Conservation (phyloP, 2,888 invertebrate genomes). For the Plusia festucae region DNA sequence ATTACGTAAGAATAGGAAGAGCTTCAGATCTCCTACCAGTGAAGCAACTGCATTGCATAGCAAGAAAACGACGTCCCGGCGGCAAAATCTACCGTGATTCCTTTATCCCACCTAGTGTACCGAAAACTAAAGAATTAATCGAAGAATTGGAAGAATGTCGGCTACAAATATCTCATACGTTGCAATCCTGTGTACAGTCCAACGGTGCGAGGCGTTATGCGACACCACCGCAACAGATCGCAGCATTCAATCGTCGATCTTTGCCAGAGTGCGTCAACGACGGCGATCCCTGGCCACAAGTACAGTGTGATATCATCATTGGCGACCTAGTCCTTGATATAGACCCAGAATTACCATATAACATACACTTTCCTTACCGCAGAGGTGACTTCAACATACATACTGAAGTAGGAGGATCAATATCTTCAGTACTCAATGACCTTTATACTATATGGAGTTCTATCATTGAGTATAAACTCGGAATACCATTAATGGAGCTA, state of each 20-base stretch:
- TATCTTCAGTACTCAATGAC: constrained; percentile 95
- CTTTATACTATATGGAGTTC: constrained; percentile 96
- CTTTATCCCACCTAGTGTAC: constrained; percentile 91
- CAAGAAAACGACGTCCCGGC: constrained; percentile 90
- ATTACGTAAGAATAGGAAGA: constrained; percentile 96
- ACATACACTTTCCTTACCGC: constrained; percentile 96
- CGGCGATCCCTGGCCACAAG: constrained; percentile 90
- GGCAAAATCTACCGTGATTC: constrained; percentile 90
- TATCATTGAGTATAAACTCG: constrained; percentile 93
- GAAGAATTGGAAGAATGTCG: constrained; percentile 96
- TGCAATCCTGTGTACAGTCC: constrained; percentile 96
- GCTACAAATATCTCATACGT: constrained; percentile 94
- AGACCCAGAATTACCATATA: constrained; percentile 92
- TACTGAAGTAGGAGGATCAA: constrained; percentile 94
- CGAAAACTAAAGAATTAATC: constrained; percentile 91
- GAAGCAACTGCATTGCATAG: constrained; percentile 95
- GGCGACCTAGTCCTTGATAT: constrained; percentile 94
- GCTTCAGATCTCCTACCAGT: constrained; percentile 97
- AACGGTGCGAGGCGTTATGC: constrained; percentile 95
- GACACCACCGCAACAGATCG: constrained; percentile 96
- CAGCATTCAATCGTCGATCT: constrained; percentile 95
- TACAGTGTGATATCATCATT: constrained; percentile 91
- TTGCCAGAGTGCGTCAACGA: constrained; percentile 91
- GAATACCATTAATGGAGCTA: constrained; percentile 92
- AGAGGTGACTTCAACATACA: constrained; percentile 97